Conservation (phyloP, 2,113 vertebrate species). For the Monarcha castaneiventris region DNA sequence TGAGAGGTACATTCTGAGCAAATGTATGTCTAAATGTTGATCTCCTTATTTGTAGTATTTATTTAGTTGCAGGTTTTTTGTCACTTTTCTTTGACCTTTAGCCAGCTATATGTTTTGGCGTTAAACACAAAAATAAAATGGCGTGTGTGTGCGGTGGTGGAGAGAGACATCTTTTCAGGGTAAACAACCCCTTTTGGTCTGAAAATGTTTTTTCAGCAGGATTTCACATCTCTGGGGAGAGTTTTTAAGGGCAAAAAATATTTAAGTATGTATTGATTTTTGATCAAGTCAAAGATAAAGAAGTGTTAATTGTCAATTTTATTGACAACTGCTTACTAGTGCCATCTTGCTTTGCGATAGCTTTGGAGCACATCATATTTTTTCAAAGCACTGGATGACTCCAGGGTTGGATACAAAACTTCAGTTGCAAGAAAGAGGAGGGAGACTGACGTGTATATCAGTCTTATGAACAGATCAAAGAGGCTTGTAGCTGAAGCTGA, state of each 20-base stretch:
- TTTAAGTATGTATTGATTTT: neutral
- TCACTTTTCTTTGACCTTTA: neutral
- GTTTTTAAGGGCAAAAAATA: neutral
- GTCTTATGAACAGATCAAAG: neutral
- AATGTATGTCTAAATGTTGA: neutral
- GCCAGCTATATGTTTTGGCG: neutral
- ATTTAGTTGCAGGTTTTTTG: neutral
- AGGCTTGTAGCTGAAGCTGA: neutral
- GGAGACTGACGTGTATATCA: neutral
- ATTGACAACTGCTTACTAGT: neutral
- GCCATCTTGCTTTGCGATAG: neutral
- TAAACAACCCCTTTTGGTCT: neutral
- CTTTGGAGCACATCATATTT: neutral
- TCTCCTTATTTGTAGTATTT: neutral
- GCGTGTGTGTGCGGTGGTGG: fast-evolving
- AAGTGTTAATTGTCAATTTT: neutral
- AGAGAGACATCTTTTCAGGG: neutral
- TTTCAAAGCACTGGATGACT: neutral
- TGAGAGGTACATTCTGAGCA: neutral
- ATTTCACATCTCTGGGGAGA: neutral
- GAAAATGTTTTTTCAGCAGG: neutral
- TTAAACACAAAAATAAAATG: neutral
- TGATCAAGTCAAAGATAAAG: neutral
- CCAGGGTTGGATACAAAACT: neutral
- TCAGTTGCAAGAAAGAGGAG: neutral